A percentile compares a stretch with the other conserved stretches of the same genome.
These are phyloP conservation scores for Cordilura impudica DNA, from an alignment of 2,888 invertebrate genomes.

Conservation along the genomic window DNA sequence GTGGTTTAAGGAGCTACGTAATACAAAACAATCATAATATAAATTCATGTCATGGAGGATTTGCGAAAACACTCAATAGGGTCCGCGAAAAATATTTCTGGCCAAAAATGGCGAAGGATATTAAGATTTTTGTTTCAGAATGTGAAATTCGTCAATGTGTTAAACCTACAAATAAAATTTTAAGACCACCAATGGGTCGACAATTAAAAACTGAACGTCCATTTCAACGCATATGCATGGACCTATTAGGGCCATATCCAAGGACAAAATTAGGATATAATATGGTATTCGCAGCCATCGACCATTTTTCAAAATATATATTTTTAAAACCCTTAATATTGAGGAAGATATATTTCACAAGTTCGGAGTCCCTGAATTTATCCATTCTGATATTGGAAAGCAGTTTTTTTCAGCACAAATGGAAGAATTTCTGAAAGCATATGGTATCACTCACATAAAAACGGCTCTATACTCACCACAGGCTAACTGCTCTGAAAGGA, in stretches of 20 bases:
- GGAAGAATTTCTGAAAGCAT: constrained; percentile 40
- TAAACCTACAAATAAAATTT: neutral
- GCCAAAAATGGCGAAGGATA: constrained; percentile 24
- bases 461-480: constrained; percentile 69
- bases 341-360: constrained; percentile 59
- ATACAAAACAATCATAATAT: constrained; percentile 14
- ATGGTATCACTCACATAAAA: constrained; percentile 49
- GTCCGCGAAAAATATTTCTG: constrained; percentile 16
- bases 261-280: constrained; percentile 16
- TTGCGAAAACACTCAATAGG: constrained; percentile 43
- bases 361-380: constrained; percentile 64
- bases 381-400: constrained; percentile 66
- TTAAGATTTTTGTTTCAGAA: neutral
- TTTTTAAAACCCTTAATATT: constrained; percentile 22
- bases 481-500: constrained; percentile 65
- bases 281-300: constrained; percentile 28
- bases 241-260: constrained; percentile 53
- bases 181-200: constrained; percentile 15
- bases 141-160: neutral
- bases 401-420: constrained; percentile 61
- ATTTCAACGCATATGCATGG: too few species aligned
- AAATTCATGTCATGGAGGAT: constrained; percentile 36
- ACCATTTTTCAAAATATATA: constrained; percentile 46
- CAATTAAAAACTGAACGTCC: constrained; percentile 11
- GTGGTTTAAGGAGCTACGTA: neutral